These are phyloP conservation scores for Glandiceps talaboti DNA, from an alignment of 53 echinoderm and acorn worm species.

Conservation along the genomic window DNA sequence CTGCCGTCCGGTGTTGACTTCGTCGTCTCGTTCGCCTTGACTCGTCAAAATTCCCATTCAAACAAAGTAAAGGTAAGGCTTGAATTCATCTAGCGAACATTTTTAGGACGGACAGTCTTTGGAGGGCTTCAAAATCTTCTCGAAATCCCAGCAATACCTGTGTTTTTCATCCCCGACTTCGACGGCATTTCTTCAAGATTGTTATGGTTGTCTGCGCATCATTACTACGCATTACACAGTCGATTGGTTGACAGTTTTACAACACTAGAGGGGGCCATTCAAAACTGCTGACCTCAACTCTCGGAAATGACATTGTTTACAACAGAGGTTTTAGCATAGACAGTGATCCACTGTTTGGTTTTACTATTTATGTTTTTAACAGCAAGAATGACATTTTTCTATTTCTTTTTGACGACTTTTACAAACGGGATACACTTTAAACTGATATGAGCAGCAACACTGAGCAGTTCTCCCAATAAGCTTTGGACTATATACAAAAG, in stretches of 20 bases:
- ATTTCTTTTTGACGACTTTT: no score
- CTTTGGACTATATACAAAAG: no score
- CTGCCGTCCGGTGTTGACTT: not conserved
- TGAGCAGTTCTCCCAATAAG: no score
- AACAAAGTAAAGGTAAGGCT: not conserved
- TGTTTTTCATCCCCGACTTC: not conserved
- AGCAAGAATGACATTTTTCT: no score
- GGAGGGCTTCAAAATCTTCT: not conserved
- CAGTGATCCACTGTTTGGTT: no score
- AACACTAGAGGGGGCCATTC: not conserved
- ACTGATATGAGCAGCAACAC: no score
- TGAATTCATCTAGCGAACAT: not conserved
- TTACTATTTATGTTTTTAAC: no score
- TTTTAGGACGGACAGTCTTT: not conserved
- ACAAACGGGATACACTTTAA: no score
- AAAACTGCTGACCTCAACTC: no score
- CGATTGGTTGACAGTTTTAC: not conserved
- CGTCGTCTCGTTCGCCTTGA: not conserved
- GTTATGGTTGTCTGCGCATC: not conserved
- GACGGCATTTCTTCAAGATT: not conserved
- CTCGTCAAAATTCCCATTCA: not conserved
- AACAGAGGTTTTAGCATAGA: no score
- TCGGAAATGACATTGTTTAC: no score
- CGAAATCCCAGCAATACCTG: not conserved
- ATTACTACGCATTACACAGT: not conserved